Evolutionary conservation across 2,113 vertebrate genomes (phyloP).

Genomic region (Coracopsis vasa): DNA sequence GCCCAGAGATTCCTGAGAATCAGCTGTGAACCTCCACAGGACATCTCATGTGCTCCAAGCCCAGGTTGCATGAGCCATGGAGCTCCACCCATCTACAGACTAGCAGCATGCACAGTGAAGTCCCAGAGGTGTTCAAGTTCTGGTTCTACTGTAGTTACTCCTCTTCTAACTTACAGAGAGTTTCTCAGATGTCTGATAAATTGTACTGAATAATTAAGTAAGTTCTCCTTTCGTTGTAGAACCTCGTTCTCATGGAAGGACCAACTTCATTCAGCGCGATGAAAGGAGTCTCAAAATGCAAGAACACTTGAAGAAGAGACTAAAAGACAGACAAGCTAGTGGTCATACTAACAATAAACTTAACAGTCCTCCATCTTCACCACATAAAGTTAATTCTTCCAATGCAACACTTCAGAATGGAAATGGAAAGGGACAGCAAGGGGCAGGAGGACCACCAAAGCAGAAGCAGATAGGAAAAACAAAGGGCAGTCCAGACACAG

Average conservation of each 20-base stretch:
- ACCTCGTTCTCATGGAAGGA: slow-evolving; percentile 71
- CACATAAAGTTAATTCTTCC: slow-evolving; percentile 60
- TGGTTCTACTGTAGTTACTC: neutral
- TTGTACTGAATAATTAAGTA: rapidly evolving
- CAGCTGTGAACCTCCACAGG: neutral
- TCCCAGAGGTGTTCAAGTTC: neutral
- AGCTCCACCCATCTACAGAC: neutral
- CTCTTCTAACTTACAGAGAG: neutral
- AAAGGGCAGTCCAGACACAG: slow-evolving; percentile 58
- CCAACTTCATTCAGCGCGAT: slow-evolving; percentile 73
- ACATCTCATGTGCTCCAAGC: neutral
- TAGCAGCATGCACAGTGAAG: neutral
- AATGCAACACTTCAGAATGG: slow-evolving; percentile 58
- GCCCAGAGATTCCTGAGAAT: neutral
- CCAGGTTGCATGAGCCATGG: rapidly evolving
- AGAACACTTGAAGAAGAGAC: slow-evolving; percentile 78
- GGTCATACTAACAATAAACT: slow-evolving; percentile 68
- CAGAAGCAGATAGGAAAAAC: slow-evolving; percentile 72
- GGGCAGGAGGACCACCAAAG: slow-evolving; percentile 57
- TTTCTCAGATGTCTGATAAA: neutral
- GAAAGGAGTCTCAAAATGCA: slow-evolving; percentile 77
- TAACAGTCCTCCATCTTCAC: slow-evolving; percentile 72
- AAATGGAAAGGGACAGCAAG: slow-evolving; percentile 67
- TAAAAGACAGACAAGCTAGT: slow-evolving; percentile 73
- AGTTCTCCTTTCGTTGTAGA: slow-evolving; percentile 52